Conservation (phyloP, 2,888 invertebrate genomes). For the Netelia melanura region DNA sequence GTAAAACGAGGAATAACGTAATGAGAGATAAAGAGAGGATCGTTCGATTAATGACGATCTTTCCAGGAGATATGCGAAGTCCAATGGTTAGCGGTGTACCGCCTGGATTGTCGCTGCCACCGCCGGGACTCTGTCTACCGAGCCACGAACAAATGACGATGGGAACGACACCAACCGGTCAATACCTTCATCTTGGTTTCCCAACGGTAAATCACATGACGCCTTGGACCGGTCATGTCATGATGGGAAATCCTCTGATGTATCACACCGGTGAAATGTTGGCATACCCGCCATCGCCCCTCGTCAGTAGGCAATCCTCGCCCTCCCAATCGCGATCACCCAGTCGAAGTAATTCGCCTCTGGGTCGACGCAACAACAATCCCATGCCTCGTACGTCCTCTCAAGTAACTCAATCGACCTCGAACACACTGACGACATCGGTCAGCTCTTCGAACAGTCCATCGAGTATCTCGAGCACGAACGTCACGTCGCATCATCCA, state of each 20-base stretch:
- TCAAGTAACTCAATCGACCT: conserved; percentile 77
- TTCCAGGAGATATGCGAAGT: conserved; percentile 80
- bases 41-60: conserved; percentile 57
- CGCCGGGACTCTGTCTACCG: conserved; percentile 81
- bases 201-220: conserved; percentile 80
- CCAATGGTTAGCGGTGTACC: conserved; percentile 81
- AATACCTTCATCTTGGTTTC: conserved; percentile 81
- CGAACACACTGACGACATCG: conserved; percentile 78
- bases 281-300: conserved; percentile 88
- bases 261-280: conserved; percentile 81
- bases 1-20: conserved; percentile 72
- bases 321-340: conserved; percentile 89
- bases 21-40: conserved; percentile 38
- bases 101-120: conserved; percentile 81
- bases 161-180: conserved; percentile 73
- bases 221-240: conserved; percentile 82
- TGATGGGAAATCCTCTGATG: conserved; percentile 81
- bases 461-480: conserved; percentile 81
- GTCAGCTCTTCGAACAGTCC: conserved; percentile 80
- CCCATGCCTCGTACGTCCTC: conserved; percentile 85
- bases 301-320: conserved; percentile 90
- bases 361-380: conserved; percentile 81
- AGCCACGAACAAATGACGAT: conserved; percentile 82
- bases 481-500: conserved; percentile 75
- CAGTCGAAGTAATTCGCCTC: conserved; percentile 83